phyloP scores from a whole-genome alignment of 2,113 vertebrate species.

The Micronycteris hirsuta region DNA sequence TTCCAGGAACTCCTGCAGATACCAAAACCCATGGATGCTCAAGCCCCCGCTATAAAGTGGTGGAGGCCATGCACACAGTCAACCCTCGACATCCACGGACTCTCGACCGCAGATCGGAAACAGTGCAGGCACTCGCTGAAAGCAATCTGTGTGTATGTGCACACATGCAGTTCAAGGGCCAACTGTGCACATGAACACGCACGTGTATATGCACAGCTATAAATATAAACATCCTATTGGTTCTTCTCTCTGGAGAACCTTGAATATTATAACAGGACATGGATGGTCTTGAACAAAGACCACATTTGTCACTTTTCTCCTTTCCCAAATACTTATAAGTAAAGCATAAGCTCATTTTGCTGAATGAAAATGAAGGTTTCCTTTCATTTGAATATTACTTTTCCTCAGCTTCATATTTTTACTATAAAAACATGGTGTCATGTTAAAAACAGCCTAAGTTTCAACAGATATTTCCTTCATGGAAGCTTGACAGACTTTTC shows the following conservation, averaged over 20 bases:
- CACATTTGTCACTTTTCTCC: not conserved
- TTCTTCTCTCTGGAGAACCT: slow-evolving; percentile 1
- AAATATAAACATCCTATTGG: not conserved
- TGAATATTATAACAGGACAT: not conserved
- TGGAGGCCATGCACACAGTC: not conserved
- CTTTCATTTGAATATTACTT: not conserved
- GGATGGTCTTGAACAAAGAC: slow-evolving; percentile 12
- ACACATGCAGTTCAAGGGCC: not conserved
- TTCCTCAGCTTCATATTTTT: slow-evolving; percentile 1
- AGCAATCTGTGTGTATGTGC: not conserved
- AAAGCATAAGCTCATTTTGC: not conserved
- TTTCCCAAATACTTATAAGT: not conserved
- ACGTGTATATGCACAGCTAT: not conserved
- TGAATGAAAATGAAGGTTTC: not conserved
- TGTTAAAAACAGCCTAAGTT: slow-evolving; percentile 14
- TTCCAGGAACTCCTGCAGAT: not conserved
- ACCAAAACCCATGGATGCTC: not conserved
- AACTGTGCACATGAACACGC: not conserved
- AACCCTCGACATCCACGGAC: not conserved
- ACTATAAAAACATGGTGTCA: slow-evolving; percentile 5
- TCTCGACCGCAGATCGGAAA: not conserved
- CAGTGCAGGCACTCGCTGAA: not conserved
- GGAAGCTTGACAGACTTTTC: slow-evolving; percentile 6
- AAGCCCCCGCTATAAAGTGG: not conserved
- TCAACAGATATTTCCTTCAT: slow-evolving; percentile 25